These are phyloP conservation scores for Ceratoteleas bidentatus DNA, from an alignment of 1,140 invertebrate genomes.

Conservation along the genomic window DNA sequence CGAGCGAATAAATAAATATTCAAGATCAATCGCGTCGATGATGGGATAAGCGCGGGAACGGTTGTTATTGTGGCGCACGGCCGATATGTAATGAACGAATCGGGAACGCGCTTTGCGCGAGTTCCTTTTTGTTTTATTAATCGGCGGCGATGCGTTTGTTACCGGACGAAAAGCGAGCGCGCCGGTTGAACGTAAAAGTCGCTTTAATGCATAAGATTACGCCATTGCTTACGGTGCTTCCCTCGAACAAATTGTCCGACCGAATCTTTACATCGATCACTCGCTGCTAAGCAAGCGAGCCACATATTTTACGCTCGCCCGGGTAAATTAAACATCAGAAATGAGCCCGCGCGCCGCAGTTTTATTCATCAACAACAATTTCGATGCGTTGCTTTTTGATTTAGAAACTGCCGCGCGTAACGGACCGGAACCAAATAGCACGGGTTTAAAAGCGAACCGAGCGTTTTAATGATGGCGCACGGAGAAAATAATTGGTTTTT, in stretches of 20 bases:
- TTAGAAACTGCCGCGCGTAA: background rate
- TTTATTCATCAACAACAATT: conserved; percentile 28
- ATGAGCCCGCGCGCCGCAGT: background rate
- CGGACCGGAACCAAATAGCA: too few species aligned
- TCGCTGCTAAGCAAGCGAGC: conserved; percentile 17
- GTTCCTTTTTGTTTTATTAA: too few species aligned
- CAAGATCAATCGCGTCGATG: background rate
- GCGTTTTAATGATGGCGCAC: too few species aligned
- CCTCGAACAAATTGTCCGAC: conserved; percentile 34
- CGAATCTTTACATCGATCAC: conserved; percentile 38
- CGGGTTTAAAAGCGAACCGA: too few species aligned
- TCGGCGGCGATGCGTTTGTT: too few species aligned
- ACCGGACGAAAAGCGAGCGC: too few species aligned
- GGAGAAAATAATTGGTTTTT: too few species aligned
- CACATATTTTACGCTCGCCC: conserved; percentile 22
- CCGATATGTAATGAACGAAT: too few species aligned
- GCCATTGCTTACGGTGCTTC: conserved; percentile 22
- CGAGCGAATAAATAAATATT: background rate
- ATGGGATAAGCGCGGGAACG: background rate
- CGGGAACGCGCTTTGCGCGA: too few species aligned
- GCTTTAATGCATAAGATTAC: conserved; percentile 28
- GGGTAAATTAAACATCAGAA: conserved; percentile 37
- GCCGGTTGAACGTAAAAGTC: conserved; percentile 15
- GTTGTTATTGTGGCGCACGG: background rate
- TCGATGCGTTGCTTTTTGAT: background rate